Percentiles rank a stretch among this genome's conserved stretches.
Conservation (phyloP, 1,140 invertebrate species). For the Gonatopus flavifemur region DNA sequence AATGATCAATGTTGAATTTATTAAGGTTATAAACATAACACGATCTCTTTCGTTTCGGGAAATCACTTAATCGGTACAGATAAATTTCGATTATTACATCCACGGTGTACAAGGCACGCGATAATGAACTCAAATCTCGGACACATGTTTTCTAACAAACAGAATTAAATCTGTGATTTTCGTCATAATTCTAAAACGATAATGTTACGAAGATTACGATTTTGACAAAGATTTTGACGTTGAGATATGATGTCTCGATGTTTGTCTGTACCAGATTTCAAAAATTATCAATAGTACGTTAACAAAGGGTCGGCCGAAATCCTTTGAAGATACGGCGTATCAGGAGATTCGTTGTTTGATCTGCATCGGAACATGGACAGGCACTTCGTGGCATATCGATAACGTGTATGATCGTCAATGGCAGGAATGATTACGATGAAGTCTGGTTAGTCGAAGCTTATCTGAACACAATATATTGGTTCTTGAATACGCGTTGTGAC, state of each 20-base stretch:
- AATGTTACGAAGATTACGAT: too few species aligned
- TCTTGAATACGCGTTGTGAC: too few species aligned
- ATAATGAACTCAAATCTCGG: too few species aligned
- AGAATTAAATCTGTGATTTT: too few species aligned
- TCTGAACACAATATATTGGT: slow-evolving; percentile 14
- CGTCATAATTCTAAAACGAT: too few species aligned
- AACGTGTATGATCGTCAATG: slow-evolving; percentile 22
- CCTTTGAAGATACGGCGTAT: slow-evolving; percentile 45
- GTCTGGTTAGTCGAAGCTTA: slow-evolving; percentile 8
- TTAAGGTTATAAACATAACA: too few species aligned
- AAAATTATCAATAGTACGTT: slow-evolving; percentile 26
- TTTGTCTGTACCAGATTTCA: slow-evolving; percentile 32
- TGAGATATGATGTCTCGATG: slow-evolving; percentile 8
- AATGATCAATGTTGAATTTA: too few species aligned
- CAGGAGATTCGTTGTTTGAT: slow-evolving; percentile 44
- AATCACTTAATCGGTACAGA: too few species aligned
- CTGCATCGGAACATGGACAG: slow-evolving; percentile 35
- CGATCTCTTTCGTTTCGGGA: too few species aligned
- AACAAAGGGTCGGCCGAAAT: slow-evolving; percentile 36
- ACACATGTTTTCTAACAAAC: too few species aligned
- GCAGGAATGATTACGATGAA: slow-evolving; percentile 19
- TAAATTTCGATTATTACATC: too few species aligned
- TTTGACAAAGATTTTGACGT: too few species aligned
- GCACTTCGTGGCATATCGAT: slow-evolving; percentile 31
- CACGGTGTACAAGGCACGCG: neutral